Percentiles rank a stretch among this genome's conserved stretches.
These are phyloP conservation scores for Microcebus griseorufus DNA, from an alignment of 2,113 vertebrate species.

Conservation along the genomic window DNA sequence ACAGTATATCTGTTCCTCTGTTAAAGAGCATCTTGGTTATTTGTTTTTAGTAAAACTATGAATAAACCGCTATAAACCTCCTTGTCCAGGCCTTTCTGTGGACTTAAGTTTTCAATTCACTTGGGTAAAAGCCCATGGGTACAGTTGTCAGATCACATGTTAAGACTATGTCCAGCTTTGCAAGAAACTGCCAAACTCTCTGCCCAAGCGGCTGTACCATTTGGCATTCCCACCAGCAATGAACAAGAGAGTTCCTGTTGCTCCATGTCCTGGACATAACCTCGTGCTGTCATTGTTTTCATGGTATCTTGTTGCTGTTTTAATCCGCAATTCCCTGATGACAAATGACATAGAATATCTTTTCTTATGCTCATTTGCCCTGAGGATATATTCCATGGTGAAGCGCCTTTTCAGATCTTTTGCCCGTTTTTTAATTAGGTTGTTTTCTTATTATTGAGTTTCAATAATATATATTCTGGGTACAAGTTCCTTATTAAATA, in stretches of 20 bases:
- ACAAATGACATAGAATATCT: neutral
- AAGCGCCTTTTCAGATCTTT: neutral
- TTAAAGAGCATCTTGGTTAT: neutral
- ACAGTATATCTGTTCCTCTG: neutral
- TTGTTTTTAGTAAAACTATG: neutral
- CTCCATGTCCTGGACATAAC: neutral
- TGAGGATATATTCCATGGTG: neutral
- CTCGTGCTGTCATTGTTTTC: neutral
- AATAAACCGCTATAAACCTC: neutral
- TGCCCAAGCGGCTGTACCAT: neutral
- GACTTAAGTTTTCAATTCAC: neutral
- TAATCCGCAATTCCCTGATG: too few relatives aligned
- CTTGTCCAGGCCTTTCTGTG: neutral
- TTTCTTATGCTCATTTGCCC: neutral
- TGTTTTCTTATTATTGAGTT: neutral
- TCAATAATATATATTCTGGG: neutral
- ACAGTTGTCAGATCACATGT: rapidly evolving
- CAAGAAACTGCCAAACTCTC: neutral
- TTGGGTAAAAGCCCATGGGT: neutral
- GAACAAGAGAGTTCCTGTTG: neutral
- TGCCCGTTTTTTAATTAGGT: neutral
- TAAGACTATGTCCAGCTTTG: neutral
- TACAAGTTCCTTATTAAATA: neutral
- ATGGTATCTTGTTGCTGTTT: neutral
- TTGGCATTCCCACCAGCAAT: neutral